These are phyloP conservation scores for Trichonephila inaurata DNA, from an alignment of 1,140 invertebrate species.

Conservation along the genomic window DNA sequence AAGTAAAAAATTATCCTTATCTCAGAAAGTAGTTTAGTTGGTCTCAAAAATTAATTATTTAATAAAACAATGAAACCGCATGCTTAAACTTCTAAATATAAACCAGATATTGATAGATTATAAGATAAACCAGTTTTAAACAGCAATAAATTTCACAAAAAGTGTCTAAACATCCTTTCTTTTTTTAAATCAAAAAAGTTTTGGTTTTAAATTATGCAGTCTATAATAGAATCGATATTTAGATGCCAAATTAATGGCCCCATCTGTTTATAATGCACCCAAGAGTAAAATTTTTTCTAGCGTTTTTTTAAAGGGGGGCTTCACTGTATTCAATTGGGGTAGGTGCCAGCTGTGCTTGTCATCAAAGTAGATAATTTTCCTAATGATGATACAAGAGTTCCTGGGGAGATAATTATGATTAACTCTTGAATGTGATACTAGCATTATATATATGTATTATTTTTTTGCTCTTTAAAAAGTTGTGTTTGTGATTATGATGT, in stretches of 20 bases:
- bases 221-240: not conserved
- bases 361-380: conserved; percentile 67
- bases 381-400: conserved; percentile 66
- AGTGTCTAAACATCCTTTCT: too few species aligned
- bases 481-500: not conserved
- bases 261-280: conserved; percentile 8
- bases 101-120: too few species aligned
- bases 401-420: conserved; percentile 38
- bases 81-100: too few species aligned
- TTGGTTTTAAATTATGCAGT: not conserved
- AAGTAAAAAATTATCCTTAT: too few species aligned
- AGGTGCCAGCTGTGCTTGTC: conserved; percentile 23
- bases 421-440: not conserved
- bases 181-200: not conserved
- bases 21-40: too few species aligned
- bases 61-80: too few species aligned
- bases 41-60: too few species aligned
- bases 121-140: too few species aligned
- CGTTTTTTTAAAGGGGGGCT: not conserved
- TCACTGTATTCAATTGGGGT: conserved; percentile 11
- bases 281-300: not conserved
- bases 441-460: not conserved
- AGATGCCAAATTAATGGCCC: conserved; percentile 35
- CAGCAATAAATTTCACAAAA: too few species aligned
- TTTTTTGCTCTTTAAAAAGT: not conserved